phyloP scores from a whole-genome alignment of 2,113 vertebrate genomes.

The Ploceus nigricollis region DNA sequence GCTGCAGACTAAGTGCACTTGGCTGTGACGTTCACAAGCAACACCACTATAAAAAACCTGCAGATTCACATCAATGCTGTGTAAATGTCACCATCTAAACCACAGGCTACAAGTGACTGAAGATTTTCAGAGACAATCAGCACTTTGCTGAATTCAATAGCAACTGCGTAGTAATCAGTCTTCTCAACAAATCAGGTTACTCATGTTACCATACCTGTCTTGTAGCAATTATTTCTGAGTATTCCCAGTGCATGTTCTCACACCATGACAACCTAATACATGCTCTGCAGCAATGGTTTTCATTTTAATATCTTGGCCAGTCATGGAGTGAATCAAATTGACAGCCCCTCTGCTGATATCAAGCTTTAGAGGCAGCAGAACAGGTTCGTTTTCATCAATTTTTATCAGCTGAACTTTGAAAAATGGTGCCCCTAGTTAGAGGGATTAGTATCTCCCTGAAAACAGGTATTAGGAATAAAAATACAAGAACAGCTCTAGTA shows the following conservation, averaged over 20 bases:
- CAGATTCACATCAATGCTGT: not conserved
- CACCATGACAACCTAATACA: not conserved
- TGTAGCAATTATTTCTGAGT: not conserved
- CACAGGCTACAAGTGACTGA: not conserved
- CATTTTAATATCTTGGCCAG: not conserved
- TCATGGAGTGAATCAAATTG: not conserved
- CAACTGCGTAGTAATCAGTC: not conserved
- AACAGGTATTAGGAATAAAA: not conserved
- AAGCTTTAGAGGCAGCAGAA: not conserved
- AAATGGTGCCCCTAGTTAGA: not conserved
- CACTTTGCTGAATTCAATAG: not conserved
- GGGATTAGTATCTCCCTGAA: not conserved
- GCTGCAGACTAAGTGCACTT: not conserved
- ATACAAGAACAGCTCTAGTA: not conserved
- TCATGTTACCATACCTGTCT: not conserved
- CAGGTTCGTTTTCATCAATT: accelerated
- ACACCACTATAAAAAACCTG: not conserved
- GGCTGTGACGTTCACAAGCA: not conserved
- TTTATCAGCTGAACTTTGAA: not conserved
- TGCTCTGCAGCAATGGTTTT: not conserved
- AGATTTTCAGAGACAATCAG: not conserved
- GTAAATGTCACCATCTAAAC: not conserved
- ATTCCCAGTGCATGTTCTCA: not conserved
- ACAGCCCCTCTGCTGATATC: not conserved
- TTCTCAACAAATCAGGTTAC: not conserved